phyloP scores from a whole-genome alignment of 2,113 vertebrate genomes.

The Centropus bengalensis region DNA sequence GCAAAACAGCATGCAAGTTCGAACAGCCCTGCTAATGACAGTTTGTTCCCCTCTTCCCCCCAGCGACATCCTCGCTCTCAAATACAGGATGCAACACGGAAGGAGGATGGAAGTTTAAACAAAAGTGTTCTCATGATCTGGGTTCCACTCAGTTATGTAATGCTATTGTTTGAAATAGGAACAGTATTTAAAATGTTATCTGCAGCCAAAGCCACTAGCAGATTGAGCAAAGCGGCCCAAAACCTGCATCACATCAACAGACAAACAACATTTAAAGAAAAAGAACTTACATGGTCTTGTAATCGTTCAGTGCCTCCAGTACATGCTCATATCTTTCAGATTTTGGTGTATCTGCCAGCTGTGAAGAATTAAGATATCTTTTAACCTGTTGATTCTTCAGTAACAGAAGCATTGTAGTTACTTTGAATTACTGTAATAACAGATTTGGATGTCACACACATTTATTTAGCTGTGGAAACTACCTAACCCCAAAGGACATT shows the following conservation, averaged over 20 bases:
- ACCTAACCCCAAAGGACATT: not conserved
- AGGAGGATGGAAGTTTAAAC: not conserved
- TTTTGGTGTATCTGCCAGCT: conserved; percentile 91
- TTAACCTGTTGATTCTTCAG: conserved; percentile 51
- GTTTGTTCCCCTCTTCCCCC: not conserved
- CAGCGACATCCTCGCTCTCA: not conserved
- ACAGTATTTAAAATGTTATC: not conserved
- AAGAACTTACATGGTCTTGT: conserved; percentile 91
- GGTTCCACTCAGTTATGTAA: not conserved
- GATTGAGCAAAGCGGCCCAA: not conserved
- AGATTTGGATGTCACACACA: not conserved
- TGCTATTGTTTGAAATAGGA: not conserved
- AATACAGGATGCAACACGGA: not conserved
- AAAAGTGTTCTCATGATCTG: not conserved
- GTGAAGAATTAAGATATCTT: conserved; percentile 76
- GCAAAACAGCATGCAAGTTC: not conserved
- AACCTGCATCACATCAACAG: not conserved
- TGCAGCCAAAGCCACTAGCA: not conserved
- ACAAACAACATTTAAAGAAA: not conserved
- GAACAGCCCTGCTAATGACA: not conserved
- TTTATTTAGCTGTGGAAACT: not conserved
- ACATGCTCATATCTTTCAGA: conserved; percentile 90
- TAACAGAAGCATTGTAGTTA: conserved; percentile 22
- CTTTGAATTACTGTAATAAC: not conserved
- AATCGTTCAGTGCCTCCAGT: conserved; percentile 93